Evolutionary conservation across 1,140 invertebrate species (phyloP), one percentile per base, ranked within the genome.

Genomic region (Halyomorpha halys): DNA sequence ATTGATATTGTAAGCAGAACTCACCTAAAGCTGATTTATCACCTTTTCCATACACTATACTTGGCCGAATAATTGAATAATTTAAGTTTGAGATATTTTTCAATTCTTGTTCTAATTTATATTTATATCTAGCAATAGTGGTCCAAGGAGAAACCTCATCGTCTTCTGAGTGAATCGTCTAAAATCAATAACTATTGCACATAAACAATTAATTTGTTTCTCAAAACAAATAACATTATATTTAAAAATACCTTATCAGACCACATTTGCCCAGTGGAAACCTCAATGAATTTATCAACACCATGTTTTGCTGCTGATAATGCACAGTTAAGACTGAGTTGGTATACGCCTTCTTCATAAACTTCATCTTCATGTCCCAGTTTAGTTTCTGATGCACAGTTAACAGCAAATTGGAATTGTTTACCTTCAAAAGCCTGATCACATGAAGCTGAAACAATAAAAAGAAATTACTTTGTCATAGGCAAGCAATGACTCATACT

Each of bases 351-450:
- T 75, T 95, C 91, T 72, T 86, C 84, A 74, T 94, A 94, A 9
- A 94, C 87, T 0, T 87, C 83, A 75, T 94, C 90, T 44, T 86
- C 86, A 78, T 94, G 90, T 19, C 88, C 87, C 67, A 83, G 82
- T 75, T 91, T 89, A 2, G 91, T 94, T 77, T 96, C 91, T 9
- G 88, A 88, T 14, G 92, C 91, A 72, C 91, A 89, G 76, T 95
- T 94, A 59, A 93, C 83, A 25, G 91, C 87, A 76, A 84, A 84
- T 72, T 88, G 86, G 81, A 89, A 90, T 13, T 75, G 72, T 1
- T 80, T 80, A 21, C 79, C 74, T 68, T 79, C 74, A 73, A 93
- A 86, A 0, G 87, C 89, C 71, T 80, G 81, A 71, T 89, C 83
- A 73, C 86, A 89, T 68, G 86, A 89, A 70, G 79, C 88, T 90